These are phyloP conservation scores for Pollenia griseotomentosa DNA, from an alignment of 2,888 invertebrate species.

Conservation along the genomic window DNA sequence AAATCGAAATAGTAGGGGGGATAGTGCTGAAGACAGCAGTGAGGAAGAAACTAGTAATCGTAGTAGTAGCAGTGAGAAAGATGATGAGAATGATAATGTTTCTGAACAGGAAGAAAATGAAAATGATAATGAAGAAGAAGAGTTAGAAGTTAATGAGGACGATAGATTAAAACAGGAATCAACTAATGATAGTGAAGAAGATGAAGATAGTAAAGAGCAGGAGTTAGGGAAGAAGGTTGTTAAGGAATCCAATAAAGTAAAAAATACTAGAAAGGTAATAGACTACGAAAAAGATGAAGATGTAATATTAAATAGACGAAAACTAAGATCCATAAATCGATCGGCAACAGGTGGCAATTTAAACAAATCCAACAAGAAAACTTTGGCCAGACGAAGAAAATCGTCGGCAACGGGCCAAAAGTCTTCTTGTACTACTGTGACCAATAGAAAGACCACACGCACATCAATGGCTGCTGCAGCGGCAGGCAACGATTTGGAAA, in stretches of 20 bases:
- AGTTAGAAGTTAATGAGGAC: conserved; percentile 30
- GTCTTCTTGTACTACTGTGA: conserved; percentile 65
- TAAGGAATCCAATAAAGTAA: conserved; percentile 22
- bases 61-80: conserved; percentile 70
- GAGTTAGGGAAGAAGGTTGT: not conserved
- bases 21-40: conserved; percentile 40
- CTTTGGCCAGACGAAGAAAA: conserved; percentile 23
- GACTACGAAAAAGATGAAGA: conserved; percentile 37
- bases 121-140: not conserved
- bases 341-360: conserved; percentile 57
- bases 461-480: conserved; percentile 80
- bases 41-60: conserved; percentile 43
- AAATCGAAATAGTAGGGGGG: conserved; percentile 47
- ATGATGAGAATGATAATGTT: conserved; percentile 9
- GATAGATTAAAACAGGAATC: conserved; percentile 2
- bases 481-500: conserved; percentile 42
- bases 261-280: conserved; percentile 30
- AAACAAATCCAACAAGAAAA: conserved; percentile 59
- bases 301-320: conserved; percentile 34
- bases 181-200: not conserved
- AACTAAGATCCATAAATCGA: conserved; percentile 54
- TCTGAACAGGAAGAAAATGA: conserved; percentile 34
- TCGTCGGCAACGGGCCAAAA: conserved; percentile 40
- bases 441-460: conserved; percentile 82
- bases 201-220: conserved; percentile 10